These are phyloP conservation scores for Apocrypta bakeri DNA, from an alignment of 1,140 invertebrate species.

Conservation along the genomic window DNA sequence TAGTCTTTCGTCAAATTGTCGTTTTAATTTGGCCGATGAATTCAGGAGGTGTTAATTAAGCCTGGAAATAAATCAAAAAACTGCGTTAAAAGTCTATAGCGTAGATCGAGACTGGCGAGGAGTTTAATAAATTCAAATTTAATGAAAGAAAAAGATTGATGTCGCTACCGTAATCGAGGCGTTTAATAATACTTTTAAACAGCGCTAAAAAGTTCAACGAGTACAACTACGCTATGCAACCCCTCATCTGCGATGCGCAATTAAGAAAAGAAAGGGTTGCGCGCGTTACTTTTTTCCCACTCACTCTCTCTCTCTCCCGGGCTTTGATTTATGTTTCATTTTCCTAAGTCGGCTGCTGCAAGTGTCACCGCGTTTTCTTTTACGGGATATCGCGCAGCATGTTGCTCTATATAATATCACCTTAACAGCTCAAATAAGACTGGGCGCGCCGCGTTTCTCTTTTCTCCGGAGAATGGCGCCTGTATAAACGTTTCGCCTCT, in stretches of 20 bases:
- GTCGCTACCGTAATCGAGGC: neutral
- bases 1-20: no score
- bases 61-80: neutral
- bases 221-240: neutral
- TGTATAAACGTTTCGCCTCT: no score
- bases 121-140: constrained; percentile 18
- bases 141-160: constrained; percentile 31
- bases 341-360: constrained; percentile 63
- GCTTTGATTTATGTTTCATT: constrained; percentile 72
- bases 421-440: constrained; percentile 14
- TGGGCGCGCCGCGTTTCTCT: neutral
- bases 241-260: constrained; percentile 71
- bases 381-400: constrained; percentile 51
- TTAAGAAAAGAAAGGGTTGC: constrained; percentile 74
- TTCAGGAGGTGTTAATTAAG: neutral
- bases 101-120: neutral
- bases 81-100: neutral
- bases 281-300: constrained; percentile 61
- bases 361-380: constrained; percentile 63
- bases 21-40: neutral
- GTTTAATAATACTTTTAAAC: constrained; percentile 22
- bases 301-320: constrained; percentile 23
- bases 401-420: constrained; percentile 45
- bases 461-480: neutral
- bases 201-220: constrained; percentile 28